Evolutionary conservation across 2,888 invertebrate genomes (phyloP).

Genomic region (Caenorhabditis auriculariae): DNA sequence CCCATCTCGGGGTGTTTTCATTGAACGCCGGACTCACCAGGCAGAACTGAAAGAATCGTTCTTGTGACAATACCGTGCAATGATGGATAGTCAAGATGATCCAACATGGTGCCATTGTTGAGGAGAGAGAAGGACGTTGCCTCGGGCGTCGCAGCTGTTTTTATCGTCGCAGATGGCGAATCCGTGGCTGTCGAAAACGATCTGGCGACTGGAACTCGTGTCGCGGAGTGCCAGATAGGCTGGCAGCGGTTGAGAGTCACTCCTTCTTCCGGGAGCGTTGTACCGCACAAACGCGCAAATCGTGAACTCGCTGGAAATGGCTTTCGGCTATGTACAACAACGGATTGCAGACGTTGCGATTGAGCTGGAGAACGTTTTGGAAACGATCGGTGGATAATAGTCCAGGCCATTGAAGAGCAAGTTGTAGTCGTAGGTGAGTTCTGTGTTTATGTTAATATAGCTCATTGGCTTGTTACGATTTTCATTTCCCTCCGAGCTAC

Average conservation of each 20-base stretch:
- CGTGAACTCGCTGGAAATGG: too few species aligned
- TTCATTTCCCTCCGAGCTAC: too few species aligned
- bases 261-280: conserved; percentile 4
- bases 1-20: conserved; percentile 8
- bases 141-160: conserved; percentile 1
- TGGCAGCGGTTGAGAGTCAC: not conserved
- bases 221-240: conserved; percentile 9
- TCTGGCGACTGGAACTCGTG: not conserved
- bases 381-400: conserved; percentile 14
- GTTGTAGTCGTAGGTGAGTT: conserved; percentile 16
- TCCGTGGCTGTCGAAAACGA: conserved; percentile 25
- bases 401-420: conserved; percentile 21
- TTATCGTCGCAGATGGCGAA: conserved; percentile 13
- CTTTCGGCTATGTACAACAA: too few species aligned
- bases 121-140: too few species aligned
- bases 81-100: not conserved
- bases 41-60: conserved; percentile 16
- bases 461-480: too few species aligned
- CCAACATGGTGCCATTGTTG: too few species aligned
- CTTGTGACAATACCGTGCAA: not conserved
- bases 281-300: conserved; percentile 24
- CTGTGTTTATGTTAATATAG: too few species aligned
- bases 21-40: conserved; percentile 10
- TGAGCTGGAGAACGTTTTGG: conserved; percentile 2
- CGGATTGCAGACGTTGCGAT: too few species aligned